Evolutionary conservation across 2,888 invertebrate genomes (phyloP).

Genomic region (Coremacera marginata): DNA sequence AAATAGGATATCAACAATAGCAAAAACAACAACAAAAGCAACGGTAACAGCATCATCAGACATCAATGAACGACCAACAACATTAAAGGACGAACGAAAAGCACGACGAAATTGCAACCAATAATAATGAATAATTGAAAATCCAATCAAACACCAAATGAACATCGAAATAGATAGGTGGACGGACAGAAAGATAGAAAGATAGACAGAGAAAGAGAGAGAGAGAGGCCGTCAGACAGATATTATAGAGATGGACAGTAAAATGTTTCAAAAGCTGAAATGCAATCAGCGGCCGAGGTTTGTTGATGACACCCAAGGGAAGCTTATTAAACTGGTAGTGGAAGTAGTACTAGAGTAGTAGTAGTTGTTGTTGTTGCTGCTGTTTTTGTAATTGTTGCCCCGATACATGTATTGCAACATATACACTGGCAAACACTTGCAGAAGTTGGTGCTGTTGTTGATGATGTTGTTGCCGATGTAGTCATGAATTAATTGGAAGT

Average conservation of each 20-base stretch:
- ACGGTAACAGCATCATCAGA: not conserved
- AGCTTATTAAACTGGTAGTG: conserved; percentile 12
- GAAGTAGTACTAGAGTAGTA: not conserved
- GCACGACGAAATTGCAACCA: conserved; percentile 62
- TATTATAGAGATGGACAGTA: not conserved
- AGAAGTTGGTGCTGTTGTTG: conserved; percentile 7
- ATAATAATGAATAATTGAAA: conserved; percentile 69
- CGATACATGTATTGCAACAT: conserved; percentile 50
- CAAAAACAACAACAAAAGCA: conserved; percentile 19
- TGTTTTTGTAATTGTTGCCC: conserved; percentile 34
- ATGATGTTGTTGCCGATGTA: conserved; percentile 24
- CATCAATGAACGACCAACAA: not conserved
- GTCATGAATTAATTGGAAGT: conserved; percentile 64
- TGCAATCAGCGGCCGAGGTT: conserved; percentile 53
- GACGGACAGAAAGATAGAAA: conserved; percentile 38
- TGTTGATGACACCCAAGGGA: conserved; percentile 53
- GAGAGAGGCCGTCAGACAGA: not conserved
- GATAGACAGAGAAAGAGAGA: conserved; percentile 33
- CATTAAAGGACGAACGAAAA: conserved; percentile 44
- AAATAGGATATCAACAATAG: conserved; percentile 47
- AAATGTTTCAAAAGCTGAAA: conserved; percentile 45
- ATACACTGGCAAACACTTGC: conserved; percentile 43
- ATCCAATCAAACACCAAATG: conserved; percentile 69
- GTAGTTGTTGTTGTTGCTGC: conserved; percentile 45
- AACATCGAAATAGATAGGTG: conserved; percentile 49